A percentile compares a stretch with the other conserved stretches of the same genome.
Conservation (phyloP, 2,888 invertebrate genomes). For the Scrobipalpa costella region DNA sequence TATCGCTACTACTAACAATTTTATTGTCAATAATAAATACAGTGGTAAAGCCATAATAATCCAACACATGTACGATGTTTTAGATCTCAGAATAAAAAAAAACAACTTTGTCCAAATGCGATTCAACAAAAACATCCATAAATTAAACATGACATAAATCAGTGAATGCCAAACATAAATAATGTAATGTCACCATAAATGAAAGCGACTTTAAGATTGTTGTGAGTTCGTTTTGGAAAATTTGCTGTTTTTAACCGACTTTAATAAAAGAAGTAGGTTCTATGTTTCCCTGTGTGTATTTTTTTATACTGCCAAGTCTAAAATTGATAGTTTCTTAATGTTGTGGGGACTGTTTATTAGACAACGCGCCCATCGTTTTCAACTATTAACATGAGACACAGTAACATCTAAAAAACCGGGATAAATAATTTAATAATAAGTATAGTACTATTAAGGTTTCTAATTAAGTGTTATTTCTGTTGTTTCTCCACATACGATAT, state of each 20-base stretch:
- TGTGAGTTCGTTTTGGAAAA: not conserved
- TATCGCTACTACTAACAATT: not conserved
- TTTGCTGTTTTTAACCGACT: not conserved
- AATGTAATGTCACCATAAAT: slow-evolving; percentile 32
- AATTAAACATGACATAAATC: slow-evolving; percentile 18
- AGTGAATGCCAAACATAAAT: slow-evolving; percentile 27
- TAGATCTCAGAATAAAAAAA: no score
- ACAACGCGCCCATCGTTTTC: no score
- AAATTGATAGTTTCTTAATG: no score
- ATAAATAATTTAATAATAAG: no score
- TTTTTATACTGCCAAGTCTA: no score
- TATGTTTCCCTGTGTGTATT: no score
- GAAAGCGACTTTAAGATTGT: not conserved
- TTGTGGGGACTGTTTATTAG: no score
- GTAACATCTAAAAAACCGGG: no score
- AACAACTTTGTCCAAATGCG: no score
- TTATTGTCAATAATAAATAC: slow-evolving; percentile 15
- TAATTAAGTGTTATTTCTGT: not conserved
- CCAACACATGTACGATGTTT: slow-evolving; percentile 4
- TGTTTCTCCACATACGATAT: not conserved
- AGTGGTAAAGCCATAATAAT: slow-evolving; percentile 15
- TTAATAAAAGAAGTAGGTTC: no score
- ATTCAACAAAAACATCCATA: not conserved
- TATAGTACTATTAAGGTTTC: no score
- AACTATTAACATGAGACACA: no score